Evolutionary conservation across 1,140 invertebrate species (phyloP).

Genomic region (Trachymyrmex cornetzi): DNA sequence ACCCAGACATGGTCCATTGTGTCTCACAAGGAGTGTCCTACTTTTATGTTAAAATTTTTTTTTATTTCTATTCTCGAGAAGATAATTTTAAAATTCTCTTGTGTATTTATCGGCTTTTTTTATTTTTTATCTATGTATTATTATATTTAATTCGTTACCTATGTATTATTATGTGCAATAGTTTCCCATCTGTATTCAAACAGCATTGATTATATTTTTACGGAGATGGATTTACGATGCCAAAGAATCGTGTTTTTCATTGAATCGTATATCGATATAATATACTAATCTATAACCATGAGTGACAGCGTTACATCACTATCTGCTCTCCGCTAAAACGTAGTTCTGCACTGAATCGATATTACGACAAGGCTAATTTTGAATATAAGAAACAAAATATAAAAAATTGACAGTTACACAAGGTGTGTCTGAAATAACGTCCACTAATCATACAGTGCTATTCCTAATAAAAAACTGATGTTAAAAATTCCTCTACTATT

Average conservation of each 20-base stretch:
- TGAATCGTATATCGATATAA: background rate
- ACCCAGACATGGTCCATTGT: too few relatives aligned
- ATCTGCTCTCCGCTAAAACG: background rate
- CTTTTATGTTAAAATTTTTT: background rate
- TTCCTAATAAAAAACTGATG: too few relatives aligned
- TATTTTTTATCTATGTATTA: background rate
- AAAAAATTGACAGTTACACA: background rate
- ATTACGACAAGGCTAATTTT: conserved; percentile 16
- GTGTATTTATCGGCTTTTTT: background rate
- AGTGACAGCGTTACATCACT: conserved; percentile 38
- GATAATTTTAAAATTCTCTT: background rate
- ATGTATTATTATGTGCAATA: background rate
- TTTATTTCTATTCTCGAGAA: background rate
- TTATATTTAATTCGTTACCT: background rate
- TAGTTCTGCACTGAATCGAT: conserved; percentile 21
- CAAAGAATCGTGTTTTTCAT: background rate
- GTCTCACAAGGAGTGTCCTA: too few relatives aligned
- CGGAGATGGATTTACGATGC: background rate
- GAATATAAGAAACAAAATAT: background rate
- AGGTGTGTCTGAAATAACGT: too few relatives aligned
- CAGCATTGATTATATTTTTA: background rate
- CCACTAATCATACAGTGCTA: too few relatives aligned
- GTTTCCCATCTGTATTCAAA: background rate
- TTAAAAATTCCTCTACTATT: too few relatives aligned
- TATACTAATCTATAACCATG: conserved; percentile 30